phyloP scores from a whole-genome alignment of 2,797 vertebrate genomes.

The Hypotaenidia philippensis region DNA sequence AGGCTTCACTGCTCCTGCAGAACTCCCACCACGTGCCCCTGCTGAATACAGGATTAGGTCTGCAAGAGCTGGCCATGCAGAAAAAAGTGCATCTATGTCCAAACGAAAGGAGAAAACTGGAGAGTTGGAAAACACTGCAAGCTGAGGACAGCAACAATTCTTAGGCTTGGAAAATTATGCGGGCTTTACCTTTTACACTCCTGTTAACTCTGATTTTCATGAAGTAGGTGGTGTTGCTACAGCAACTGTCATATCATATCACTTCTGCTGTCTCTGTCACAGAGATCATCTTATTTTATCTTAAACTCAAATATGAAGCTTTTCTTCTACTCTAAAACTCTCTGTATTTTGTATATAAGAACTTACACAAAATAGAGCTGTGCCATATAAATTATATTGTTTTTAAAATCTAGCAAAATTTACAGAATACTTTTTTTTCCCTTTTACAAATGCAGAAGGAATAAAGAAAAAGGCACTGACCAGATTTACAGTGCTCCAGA shows the following conservation, averaged over 20 bases:
- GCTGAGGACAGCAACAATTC: conserved; percentile 62
- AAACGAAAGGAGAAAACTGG: background rate
- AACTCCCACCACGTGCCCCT: background rate
- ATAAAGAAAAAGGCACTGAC: background rate
- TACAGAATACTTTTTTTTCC: background rate
- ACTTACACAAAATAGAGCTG: conserved; percentile 26
- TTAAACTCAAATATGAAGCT: conserved; percentile 50
- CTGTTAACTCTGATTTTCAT: conserved; percentile 75
- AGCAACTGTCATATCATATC: conserved; percentile 81
- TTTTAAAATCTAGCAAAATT: background rate
- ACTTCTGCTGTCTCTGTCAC: conserved; percentile 77
- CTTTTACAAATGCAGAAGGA: conserved; percentile 4
- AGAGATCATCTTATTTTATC: conserved; percentile 70
- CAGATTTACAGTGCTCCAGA: background rate
- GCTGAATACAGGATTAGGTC: background rate
- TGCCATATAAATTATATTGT: background rate
- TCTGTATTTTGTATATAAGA: conserved; percentile 32
- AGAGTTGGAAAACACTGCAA: conserved; percentile 8
- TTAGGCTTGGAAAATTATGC: conserved; percentile 57
- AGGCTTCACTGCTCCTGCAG: background rate
- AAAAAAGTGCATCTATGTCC: background rate
- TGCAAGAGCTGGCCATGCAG: background rate
- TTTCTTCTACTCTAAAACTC: conserved; percentile 41
- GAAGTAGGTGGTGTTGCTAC: conserved; percentile 82
- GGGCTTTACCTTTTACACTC: conserved; percentile 73